Evolutionary conservation across 2,797 vertebrate species (phyloP).

Genomic region (Glyptemys insculpta): DNA sequence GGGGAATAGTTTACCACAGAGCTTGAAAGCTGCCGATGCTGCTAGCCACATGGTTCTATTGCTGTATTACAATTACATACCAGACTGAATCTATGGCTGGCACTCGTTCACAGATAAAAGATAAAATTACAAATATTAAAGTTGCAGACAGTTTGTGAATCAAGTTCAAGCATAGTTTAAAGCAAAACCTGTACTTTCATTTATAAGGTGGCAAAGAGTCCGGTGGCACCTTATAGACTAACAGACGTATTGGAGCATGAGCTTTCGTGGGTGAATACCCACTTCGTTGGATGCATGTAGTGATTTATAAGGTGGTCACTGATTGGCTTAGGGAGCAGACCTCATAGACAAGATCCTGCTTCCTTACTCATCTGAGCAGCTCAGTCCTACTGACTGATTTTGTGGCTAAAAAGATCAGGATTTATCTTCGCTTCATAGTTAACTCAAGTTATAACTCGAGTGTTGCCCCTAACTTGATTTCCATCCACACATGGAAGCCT

Average conservation of each 20-base stretch:
- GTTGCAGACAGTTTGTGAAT: background rate
- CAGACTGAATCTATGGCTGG: background rate
- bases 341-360: background rate
- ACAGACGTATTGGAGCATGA: no score
- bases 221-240: no score
- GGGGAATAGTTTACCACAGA: background rate
- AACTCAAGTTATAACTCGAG: background rate
- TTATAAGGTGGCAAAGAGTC: background rate
- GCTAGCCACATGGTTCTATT: no score
- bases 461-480: background rate
- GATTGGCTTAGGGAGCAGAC: background rate
- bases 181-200: background rate
- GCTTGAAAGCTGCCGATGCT: background rate
- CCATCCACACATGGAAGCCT: background rate
- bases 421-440: background rate
- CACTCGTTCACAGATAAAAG: background rate
- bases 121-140: background rate
- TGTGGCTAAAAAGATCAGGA: background rate
- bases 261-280: no score
- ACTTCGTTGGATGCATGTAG: no score
- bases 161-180: background rate
- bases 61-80: background rate
- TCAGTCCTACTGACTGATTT: background rate
- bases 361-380: background rate
- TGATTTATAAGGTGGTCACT: background rate